A percentile compares a stretch with the other conserved stretches of the same genome.
Conservation (phyloP, 1,140 invertebrate genomes). For the Drosophila tsacasi region DNA sequence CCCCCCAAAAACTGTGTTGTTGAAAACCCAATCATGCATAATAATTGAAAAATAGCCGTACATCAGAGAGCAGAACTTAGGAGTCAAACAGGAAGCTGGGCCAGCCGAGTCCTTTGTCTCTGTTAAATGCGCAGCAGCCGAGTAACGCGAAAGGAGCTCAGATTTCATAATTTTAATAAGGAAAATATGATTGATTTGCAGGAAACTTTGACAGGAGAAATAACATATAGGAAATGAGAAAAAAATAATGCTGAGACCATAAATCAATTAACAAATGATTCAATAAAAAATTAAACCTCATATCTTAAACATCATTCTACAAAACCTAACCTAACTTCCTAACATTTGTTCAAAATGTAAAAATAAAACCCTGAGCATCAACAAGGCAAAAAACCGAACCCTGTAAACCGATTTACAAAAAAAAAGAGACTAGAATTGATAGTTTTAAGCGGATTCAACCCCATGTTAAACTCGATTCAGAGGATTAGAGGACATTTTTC, state of each 20-base stretch:
- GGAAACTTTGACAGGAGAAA: slow-evolving; percentile 37
- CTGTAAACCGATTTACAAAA: slow-evolving; percentile 47
- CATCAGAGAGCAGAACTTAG: slow-evolving; percentile 11
- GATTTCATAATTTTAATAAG: slow-evolving; percentile 69
- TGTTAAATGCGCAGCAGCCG: slow-evolving; percentile 48
- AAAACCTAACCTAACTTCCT: not conserved
- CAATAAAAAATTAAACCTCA: not conserved
- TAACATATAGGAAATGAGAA: slow-evolving; percentile 13
- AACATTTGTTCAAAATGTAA: slow-evolving; percentile 20
- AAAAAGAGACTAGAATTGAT: slow-evolving; percentile 38
- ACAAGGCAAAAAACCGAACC: slow-evolving; percentile 23
- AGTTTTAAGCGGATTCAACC: slow-evolving; percentile 66
- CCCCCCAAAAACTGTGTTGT: slow-evolving; percentile 17
- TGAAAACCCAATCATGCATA: slow-evolving; percentile 80
- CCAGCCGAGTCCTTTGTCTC: slow-evolving; percentile 44
- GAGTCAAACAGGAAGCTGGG: slow-evolving; percentile 53
- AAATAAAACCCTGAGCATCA: not conserved
- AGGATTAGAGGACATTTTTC: slow-evolving; percentile 48
- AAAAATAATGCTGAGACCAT: not conserved
- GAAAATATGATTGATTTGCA: slow-evolving; percentile 58
- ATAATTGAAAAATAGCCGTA: slow-evolving; percentile 81
- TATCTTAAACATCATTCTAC: not conserved
- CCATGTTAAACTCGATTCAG: slow-evolving; percentile 27
- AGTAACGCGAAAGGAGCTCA: slow-evolving; percentile 33
- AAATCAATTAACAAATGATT: not conserved